These are phyloP conservation scores for Arctopsyche grandis DNA, from an alignment of 1,140 invertebrate genomes.

Conservation along the genomic window DNA sequence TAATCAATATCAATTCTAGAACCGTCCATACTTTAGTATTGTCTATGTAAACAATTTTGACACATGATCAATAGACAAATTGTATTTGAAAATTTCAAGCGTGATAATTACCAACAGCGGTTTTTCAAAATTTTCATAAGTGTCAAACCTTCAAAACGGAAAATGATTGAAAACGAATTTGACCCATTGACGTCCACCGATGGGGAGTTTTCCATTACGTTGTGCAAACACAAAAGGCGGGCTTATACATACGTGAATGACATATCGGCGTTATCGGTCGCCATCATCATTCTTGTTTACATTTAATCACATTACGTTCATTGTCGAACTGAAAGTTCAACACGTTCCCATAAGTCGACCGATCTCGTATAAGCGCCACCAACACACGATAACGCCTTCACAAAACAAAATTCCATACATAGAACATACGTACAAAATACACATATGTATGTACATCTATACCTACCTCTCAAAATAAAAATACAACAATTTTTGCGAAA, in stretches of 20 bases:
- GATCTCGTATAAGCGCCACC: background rate
- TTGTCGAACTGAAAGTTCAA: constrained; percentile 28
- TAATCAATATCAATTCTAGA: background rate
- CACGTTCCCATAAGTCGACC: constrained; percentile 19
- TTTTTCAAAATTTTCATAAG: no score
- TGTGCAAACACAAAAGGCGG: background rate
- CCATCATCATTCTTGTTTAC: constrained; percentile 36
- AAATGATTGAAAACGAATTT: constrained; percentile 19
- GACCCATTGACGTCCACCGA: background rate
- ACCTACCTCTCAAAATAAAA: no score
- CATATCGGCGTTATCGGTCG: constrained; percentile 31
- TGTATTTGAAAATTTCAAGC: no score
- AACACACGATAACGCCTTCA: background rate
- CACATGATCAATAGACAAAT: no score
- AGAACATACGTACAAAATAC: no score
- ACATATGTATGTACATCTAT: no score
- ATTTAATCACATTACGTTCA: constrained; percentile 35
- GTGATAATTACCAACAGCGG: no score
- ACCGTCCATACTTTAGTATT: no score
- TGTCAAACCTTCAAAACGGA: background rate
- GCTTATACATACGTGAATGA: background rate
- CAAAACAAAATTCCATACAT: background rate
- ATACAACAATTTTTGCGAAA: no score
- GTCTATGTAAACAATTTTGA: no score
- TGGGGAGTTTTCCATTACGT: constrained; percentile 16